These are phyloP conservation scores for Malthinus seriepunctatus DNA, from an alignment of 2,888 invertebrate species.

Conservation along the genomic window DNA sequence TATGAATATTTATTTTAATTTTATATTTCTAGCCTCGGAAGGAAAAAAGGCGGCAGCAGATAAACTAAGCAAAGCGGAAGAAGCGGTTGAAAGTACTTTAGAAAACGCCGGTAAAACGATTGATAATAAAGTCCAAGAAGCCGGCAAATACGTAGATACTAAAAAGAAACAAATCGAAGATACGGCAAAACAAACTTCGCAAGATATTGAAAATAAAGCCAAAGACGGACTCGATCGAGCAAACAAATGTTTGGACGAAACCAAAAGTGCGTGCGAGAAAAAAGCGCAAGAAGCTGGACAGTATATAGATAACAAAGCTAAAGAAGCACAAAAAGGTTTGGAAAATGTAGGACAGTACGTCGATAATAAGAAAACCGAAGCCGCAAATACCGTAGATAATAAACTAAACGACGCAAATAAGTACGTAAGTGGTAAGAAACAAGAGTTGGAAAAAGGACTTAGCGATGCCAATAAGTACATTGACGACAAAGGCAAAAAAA, in stretches of 20 bases:
- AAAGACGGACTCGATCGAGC: constrained; percentile 29
- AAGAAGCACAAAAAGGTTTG: constrained; percentile 29
- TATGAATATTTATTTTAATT: neutral
- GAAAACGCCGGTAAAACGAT: constrained; percentile 35
- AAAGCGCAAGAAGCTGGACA: constrained; percentile 14
- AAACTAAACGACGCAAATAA: constrained; percentile 26
- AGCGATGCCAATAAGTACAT: constrained; percentile 26
- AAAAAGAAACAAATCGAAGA: constrained; percentile 29
- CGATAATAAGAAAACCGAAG: constrained; percentile 42
- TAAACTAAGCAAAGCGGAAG: constrained; percentile 47
- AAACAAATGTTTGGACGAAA: constrained; percentile 42
- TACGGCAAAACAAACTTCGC: constrained; percentile 20
- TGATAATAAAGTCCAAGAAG: constrained; percentile 32
- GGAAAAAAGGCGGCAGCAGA: constrained; percentile 43
- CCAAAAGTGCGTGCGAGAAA: constrained; percentile 26
- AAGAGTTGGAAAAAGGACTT: constrained; percentile 18
- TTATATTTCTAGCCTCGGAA: constrained; percentile 8
- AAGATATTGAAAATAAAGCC: constrained; percentile 44
- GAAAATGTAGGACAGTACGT: constrained; percentile 34
- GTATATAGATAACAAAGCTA: constrained; percentile 44
- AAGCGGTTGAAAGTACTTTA: constrained; percentile 48
- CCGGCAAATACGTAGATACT: constrained; percentile 27
- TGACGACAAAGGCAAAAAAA: constrained; percentile 24
- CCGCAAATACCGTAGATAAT: constrained; percentile 19
- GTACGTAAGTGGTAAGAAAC: constrained; percentile 21